Evolutionary conservation across 2,888 invertebrate species (phyloP), one percentile per base, ranked within the genome.

Genomic region (Lepidonotus clava): DNA sequence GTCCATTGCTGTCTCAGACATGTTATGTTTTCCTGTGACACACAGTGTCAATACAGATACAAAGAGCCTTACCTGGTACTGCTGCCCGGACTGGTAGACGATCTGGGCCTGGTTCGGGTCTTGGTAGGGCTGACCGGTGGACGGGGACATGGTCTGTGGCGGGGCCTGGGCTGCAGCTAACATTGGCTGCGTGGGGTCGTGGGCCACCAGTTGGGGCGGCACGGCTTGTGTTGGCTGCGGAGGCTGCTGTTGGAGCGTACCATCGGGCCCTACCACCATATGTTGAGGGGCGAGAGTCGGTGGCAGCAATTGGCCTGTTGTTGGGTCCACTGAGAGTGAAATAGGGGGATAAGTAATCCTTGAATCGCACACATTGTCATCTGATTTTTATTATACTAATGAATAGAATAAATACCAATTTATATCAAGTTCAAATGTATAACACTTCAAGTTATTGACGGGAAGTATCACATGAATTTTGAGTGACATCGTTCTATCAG

Each of bases 81-180:
- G 83, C 14, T 38, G 32, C 24, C 83, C 66, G 8, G 38, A 18
- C 71, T 85, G 85, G 83, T 51, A 67, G 46, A 83, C 51, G 46
- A 87, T 40, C 61, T 87, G 87, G n/a, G 76, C 36, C 40, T 67
- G 85, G 14, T 34, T 28, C 11, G 53, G 21, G 46, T 71, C 53
- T 34, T 53, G 77, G 53, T 53, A 76, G 56, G n/a, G 34, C 28
- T 11, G 32, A 2, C 34, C 14, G 36, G 4, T 83, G 32, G 6
- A 1, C 11, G 80, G 51, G n/a, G 41, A 46, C 24, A 32, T 1
- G 32, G 41, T 46, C 4, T 36, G 34, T 28, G 2, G 18, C 24
- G 24, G 28, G 24, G 46, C 24, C 11, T 28, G 51, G 34, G 28
- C 32, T 21, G 38, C 38, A 11, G 51, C 11, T 11, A 51, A 14